A percentile compares a stretch with the other conserved stretches of the same genome.
Evolutionary conservation across 1,140 invertebrate species (phyloP).

Genomic region (Drosophila bocqueti): DNA sequence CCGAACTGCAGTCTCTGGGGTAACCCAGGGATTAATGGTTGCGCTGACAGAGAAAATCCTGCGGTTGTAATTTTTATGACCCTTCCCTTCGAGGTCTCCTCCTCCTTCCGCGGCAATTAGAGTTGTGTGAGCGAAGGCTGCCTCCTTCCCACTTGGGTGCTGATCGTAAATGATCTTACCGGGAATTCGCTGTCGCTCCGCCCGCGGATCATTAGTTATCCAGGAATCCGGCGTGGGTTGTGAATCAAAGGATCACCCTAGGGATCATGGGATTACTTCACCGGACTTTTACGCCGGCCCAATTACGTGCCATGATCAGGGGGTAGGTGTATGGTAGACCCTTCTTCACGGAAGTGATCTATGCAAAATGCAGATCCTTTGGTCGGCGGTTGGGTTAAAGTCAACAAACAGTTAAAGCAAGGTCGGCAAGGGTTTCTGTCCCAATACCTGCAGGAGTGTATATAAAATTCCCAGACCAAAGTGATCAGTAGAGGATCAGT

Average conservation of each 20-base stretch:
- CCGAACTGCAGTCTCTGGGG: slow-evolving; percentile 23
- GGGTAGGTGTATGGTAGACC: background rate
- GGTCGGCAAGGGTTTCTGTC: slow-evolving; percentile 21
- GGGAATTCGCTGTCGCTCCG: slow-evolving; percentile 49
- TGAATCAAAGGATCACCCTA: slow-evolving; percentile 36
- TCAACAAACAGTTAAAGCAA: slow-evolving; percentile 65
- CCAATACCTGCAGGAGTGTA: slow-evolving; percentile 6
- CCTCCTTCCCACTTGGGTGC: slow-evolving; percentile 48
- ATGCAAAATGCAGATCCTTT: slow-evolving; percentile 22
- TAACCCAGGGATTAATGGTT: slow-evolving; percentile 66
- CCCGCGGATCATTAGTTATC: slow-evolving; percentile 62
- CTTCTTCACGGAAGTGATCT: slow-evolving; percentile 51
- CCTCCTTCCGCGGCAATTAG: slow-evolving; percentile 61
- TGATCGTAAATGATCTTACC: slow-evolving; percentile 70
- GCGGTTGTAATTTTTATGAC: slow-evolving; percentile 79
- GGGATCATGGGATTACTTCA: slow-evolving; percentile 38
- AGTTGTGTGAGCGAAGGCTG: slow-evolving; percentile 48
- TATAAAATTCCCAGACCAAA: slow-evolving; percentile 20
- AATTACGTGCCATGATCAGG: slow-evolving; percentile 56
- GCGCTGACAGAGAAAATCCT: slow-evolving; percentile 79
- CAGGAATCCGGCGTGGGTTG: slow-evolving; percentile 55
- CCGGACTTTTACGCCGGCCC: slow-evolving; percentile 49
- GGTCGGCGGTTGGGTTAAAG: slow-evolving; percentile 48
- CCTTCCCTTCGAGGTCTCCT: slow-evolving; percentile 36
- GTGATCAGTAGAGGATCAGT: slow-evolving; percentile 35